Conservation (phyloP, 92 coral and sea anemone genomes). For the Phymanthus crucifer region DNA sequence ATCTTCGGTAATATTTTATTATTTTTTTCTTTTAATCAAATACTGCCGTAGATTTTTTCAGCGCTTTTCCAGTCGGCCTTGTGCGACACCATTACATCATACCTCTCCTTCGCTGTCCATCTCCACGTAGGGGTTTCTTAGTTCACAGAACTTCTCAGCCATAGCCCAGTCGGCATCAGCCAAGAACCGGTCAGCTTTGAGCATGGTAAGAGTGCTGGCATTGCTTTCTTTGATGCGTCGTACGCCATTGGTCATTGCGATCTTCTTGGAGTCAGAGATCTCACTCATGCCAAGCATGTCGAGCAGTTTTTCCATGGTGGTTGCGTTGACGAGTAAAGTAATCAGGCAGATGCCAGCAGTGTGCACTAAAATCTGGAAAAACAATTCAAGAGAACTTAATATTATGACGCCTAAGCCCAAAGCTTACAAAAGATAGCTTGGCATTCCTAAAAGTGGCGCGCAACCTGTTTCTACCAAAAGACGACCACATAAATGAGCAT, state of each 20-base stretch:
- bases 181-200: conserved; percentile 94
- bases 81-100: neutral
- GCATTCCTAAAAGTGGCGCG: no score
- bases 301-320: conserved; percentile 91
- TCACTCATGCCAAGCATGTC: conserved; percentile 98
- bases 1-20: no score
- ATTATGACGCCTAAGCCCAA: no score
- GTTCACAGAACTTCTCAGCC: conserved; percentile 85
- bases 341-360: conserved; percentile 96
- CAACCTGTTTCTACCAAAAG: no score
- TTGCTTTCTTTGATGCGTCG: conserved; percentile 84
- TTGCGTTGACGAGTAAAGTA: conserved; percentile 91
- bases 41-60: no score
- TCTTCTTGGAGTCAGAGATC: conserved; percentile 94
- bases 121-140: conserved; percentile 88
- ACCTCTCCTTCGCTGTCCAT: conserved; percentile 79
- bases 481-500: no score
- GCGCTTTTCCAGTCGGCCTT: no score
- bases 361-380: conserved; percentile 76
- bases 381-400: no score
- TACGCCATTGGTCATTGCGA: conserved; percentile 96
- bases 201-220: conserved; percentile 86
- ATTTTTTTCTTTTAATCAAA: no score
- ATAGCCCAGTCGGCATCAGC: conserved; percentile 98
- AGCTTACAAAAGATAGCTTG: no score